Evolutionary conservation across 2,888 invertebrate species (phyloP), one percentile per base, ranked within the genome.

Genomic region (Lordiphosa andalusiaca): DNA sequence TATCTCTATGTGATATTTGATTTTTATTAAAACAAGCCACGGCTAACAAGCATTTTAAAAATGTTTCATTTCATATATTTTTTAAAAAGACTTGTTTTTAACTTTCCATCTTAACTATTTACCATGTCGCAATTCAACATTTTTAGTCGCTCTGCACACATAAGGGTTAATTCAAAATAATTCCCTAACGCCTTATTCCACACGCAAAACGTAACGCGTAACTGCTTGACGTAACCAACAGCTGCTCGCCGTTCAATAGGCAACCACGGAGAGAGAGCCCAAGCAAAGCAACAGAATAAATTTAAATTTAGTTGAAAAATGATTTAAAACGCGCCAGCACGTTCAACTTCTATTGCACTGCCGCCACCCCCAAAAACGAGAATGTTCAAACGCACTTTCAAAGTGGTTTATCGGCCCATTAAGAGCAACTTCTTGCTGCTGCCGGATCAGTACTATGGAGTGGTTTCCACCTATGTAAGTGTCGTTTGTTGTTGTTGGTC

Each of bases 381-480:
- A 48, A 89, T 90, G 89, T 90, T 89, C 68, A 88, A 88, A 60
- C 87, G 90, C 35, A 90, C 89, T 38, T 90, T 90, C 54, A 89
- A 88, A 74, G 86, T 90, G 38, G 88, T 88, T 41, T 89, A 82
- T 69, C 87, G 89, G 53, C 90, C 90, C 13, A 83, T 86, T 33
- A 82, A 86, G 59, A 90, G 78, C 65, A 90, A 88, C 71, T 89
- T 89, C 51, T 66, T 90, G 19, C 60, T 88, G 9, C 62, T 90
- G 54, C 88, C 90, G 21, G 88, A 89, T 30, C 87, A 87, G 53
- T 90, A 90, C 73, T 89, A 82, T 61, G 85, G 87, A 47, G 81
- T 90, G 16, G 88, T 89, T 7, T 88, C 88, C 33, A 88, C 89
- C 59, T 90, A 90, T 82, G 90, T 90, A 80, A 89, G 90, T 88